Evolutionary conservation across 2,113 vertebrate species (phyloP).

Genomic region (Peromyscus californicus): DNA sequence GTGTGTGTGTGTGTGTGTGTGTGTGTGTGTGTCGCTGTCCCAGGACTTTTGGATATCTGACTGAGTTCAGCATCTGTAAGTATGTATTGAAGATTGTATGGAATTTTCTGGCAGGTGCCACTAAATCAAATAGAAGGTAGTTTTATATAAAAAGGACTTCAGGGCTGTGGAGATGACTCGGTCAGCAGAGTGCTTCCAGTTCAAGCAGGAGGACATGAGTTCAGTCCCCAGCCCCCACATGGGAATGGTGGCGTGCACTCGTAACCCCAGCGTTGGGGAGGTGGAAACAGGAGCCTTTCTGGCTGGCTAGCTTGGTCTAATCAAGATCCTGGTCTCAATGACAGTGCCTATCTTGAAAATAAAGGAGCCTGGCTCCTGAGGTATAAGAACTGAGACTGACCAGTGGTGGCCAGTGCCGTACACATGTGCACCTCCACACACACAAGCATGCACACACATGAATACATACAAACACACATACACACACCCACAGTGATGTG

Average conservation of each 20-base stretch:
- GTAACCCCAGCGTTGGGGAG: neutral
- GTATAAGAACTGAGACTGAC: no score
- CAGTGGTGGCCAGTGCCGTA: no score
- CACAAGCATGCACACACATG: neutral
- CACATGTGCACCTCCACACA: neutral
- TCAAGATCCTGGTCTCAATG: neutral
- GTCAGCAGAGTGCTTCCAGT: neutral
- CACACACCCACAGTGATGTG: neutral
- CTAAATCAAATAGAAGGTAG: slow-evolving; percentile 25
- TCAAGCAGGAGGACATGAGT: neutral
- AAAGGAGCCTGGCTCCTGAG: neutral
- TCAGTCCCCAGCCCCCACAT: neutral
- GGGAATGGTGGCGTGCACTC: neutral
- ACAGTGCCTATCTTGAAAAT: neutral
- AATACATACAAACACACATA: neutral
- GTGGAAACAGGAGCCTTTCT: neutral
- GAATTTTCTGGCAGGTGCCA: neutral
- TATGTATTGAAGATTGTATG: neutral
- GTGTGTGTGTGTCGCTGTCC: neutral
- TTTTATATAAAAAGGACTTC: neutral
- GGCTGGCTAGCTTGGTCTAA: neutral
- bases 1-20: neutral
- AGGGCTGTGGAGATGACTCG: neutral
- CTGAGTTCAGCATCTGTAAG: neutral
- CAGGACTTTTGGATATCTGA: neutral